phyloP scores from a whole-genome alignment of 2,797 vertebrate genomes.

The Lithobates sylvaticus region DNA sequence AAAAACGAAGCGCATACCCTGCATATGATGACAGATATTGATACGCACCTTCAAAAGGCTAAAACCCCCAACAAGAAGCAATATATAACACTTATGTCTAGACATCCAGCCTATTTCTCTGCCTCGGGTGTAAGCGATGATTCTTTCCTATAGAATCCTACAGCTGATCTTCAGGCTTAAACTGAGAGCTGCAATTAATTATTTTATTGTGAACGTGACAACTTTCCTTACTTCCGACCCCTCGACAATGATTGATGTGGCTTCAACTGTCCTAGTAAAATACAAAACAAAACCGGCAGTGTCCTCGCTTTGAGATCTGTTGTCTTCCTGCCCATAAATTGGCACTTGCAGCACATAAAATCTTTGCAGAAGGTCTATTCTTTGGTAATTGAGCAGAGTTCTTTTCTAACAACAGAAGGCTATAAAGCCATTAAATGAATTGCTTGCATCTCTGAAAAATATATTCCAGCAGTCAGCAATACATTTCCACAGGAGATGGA shows the following conservation, averaged over 20 bases:
- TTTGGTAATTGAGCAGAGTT: conserved; percentile 54
- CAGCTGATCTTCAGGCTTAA: conserved; percentile 40
- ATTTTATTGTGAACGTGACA: conserved; percentile 42
- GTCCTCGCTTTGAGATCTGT: conserved; percentile 17
- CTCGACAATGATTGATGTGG: conserved; percentile 45
- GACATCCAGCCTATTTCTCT: conserved; percentile 35
- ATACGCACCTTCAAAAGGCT: not conserved
- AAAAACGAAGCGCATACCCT: no score
- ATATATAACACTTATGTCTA: conserved; percentile 24
- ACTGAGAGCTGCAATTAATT: conserved; percentile 53
- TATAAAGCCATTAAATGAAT: conserved; percentile 56
- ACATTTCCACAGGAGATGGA: conserved; percentile 52
- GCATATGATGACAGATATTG: not conserved
- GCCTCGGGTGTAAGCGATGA: conserved; percentile 49
- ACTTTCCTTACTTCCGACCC: conserved; percentile 37
- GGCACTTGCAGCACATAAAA: conserved; percentile 36
- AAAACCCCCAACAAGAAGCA: conserved; percentile 21
- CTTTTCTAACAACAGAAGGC: conserved; percentile 57
- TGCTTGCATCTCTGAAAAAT: conserved; percentile 37
- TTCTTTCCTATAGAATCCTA: conserved; percentile 47
- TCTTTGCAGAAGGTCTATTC: conserved; percentile 54
- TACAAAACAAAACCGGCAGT: conserved; percentile 12
- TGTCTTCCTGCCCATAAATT: conserved; percentile 43
- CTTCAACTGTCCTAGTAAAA: conserved; percentile 43
- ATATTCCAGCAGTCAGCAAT: conserved; percentile 51